Percentiles rank a stretch among this genome's conserved stretches.
Evolutionary conservation across 2,113 vertebrate genomes (phyloP).

Genomic region (Bos indicus): DNA sequence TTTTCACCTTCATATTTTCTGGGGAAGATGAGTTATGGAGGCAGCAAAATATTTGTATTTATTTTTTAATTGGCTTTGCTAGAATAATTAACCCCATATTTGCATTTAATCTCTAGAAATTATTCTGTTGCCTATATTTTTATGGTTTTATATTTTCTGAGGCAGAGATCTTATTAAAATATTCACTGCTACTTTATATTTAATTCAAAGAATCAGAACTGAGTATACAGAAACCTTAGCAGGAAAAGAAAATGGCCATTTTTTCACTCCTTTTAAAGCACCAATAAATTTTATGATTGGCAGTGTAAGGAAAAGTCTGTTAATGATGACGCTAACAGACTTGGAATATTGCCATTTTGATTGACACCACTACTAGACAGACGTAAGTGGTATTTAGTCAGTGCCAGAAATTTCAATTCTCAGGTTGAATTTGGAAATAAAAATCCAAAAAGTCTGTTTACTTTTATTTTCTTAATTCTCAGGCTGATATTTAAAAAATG

Average conservation of each 20-base stretch:
- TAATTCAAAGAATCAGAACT: neutral
- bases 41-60: slow-evolving; percentile 17
- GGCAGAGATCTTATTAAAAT: neutral
- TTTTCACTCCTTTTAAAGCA: neutral
- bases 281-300: neutral
- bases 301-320: neutral
- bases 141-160: neutral
- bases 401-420: neutral
- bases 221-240: neutral
- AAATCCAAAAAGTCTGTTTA: neutral
- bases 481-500: neutral
- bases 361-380: neutral
- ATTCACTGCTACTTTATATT: neutral
- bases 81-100: neutral
- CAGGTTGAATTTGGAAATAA: neutral
- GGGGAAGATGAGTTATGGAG: neutral
- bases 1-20: slow-evolving; percentile 13
- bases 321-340: neutral
- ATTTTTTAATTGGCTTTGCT: neutral
- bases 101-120: slow-evolving; percentile 9
- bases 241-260: neutral
- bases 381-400: neutral
- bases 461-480: slow-evolving; percentile 34
- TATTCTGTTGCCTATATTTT: neutral
- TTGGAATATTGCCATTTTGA: neutral